Evolutionary conservation across 2,888 invertebrate genomes (phyloP), one percentile per base, ranked within the genome.

Genomic region (Plebejus melissa): DNA sequence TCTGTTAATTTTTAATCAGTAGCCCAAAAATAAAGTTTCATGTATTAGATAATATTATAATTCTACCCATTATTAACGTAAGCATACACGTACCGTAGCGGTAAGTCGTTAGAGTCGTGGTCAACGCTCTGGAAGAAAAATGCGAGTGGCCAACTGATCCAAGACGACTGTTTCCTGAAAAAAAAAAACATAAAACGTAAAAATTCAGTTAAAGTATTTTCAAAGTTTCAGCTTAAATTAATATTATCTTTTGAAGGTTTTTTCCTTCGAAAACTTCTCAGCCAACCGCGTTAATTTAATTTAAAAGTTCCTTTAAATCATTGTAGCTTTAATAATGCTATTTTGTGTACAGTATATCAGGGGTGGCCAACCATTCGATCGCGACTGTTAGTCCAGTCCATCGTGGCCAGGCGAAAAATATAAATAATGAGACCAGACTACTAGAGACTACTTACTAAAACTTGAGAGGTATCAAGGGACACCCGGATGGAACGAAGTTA

Each of bases 91-190:
- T 91, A 97, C 97, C 98, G 96, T 80, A 98, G 94, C 6, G 97
- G 96, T 77, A 97, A 94, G 87, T 97, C 96, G 84, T 95, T 96
- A 58, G 95, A 94, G 77, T 95, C 95, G 80, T 96, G 95, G 77
- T 96, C 95, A 76, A 96, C 96, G 81, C 96, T 96, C 87, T 97
- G 97, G 89, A 98, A 97, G 82, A 98, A 95, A 87, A 98, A 97
- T 9, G 97, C 98, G 77, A 98, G 91, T 4, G 98, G 98, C 98
- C 98, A 98, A 86, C 98, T 98, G 83, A 98, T 98, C 98, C 98
- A 98, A 0, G 98, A 97, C 28, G 95, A 95, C 84, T 90, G 93
- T 80, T 96, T 96, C 77, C 96, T 97, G 90, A 74, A 88, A 90
- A 80, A 36, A 36, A 70, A 76, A 75, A 6, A 28, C 54, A 22